Conservation (phyloP, 37 sponge, comb jelly and placozoan species). For the Cliona cf. orientalis region DNA sequence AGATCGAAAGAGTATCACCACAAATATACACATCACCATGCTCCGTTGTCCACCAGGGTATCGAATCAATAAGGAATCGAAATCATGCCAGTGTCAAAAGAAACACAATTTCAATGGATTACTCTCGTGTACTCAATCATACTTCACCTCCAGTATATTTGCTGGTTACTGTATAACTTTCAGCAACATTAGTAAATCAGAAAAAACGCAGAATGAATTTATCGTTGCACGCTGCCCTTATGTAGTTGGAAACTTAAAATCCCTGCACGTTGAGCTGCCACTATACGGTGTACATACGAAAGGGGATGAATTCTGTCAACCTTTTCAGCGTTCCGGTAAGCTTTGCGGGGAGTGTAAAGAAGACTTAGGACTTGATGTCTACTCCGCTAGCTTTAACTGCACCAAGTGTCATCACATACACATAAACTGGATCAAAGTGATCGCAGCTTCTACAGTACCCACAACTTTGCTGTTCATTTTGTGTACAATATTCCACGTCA, state of each 20-base stretch:
- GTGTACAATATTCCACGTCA: slow-evolving; percentile 16
- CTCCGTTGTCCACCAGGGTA: slow-evolving; percentile 26
- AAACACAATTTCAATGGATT: too few relatives aligned
- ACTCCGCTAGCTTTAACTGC: slow-evolving; percentile 19
- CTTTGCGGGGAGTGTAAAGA: slow-evolving; percentile 7
- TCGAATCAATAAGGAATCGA: not conserved
- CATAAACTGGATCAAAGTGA: not conserved
- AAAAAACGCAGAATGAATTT: not conserved
- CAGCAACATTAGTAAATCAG: not conserved
- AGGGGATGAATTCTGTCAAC: not conserved
- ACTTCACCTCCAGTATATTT: not conserved
- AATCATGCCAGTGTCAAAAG: not conserved
- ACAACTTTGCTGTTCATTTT: slow-evolving; percentile 12
- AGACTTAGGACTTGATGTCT: not conserved
- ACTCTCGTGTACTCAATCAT: too few relatives aligned
- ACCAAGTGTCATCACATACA: not conserved
- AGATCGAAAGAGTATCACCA: not conserved
- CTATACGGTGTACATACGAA: not conserved
- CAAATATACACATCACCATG: not conserved
- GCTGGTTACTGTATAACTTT: slow-evolving; percentile 18
- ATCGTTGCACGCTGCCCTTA: slow-evolving; percentile 5
- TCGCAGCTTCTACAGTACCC: slow-evolving; percentile 5
- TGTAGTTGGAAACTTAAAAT: not conserved
- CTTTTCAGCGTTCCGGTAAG: not conserved
- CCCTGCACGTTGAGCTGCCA: not conserved